Conservation (phyloP, 2,888 invertebrate genomes). For the Rotaria macrura region DNA sequence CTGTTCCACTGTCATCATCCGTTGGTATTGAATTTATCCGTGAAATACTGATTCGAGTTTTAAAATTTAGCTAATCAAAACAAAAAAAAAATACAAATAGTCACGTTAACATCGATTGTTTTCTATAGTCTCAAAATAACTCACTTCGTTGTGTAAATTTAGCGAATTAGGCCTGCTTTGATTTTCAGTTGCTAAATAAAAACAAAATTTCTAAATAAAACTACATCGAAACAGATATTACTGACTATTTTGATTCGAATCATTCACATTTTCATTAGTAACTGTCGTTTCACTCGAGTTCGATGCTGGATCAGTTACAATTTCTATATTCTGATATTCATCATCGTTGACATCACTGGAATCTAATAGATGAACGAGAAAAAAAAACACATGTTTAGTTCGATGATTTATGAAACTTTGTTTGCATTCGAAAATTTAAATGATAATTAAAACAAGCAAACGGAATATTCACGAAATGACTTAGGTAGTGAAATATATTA, state of each 20-base stretch:
- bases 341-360: neutral
- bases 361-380: neutral
- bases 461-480: neutral
- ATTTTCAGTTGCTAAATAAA: neutral
- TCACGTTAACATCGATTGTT: too few species aligned
- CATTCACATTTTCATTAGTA: neutral
- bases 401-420: neutral
- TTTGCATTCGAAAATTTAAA: too few species aligned
- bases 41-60: neutral
- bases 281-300: neutral
- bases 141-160: neutral
- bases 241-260: neutral
- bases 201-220: neutral
- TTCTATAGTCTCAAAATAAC: too few species aligned
- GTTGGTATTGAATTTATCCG: neutral
- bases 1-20: neutral
- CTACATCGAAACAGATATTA: too few species aligned
- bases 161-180: neutral
- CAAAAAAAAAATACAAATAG: too few species aligned
- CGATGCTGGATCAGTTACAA: neutral
- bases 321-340: slow-evolving; percentile 15
- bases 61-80: too few species aligned
- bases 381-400: neutral
- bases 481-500: neutral
- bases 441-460: neutral